phyloP scores from a whole-genome alignment of 2,797 vertebrate genomes.

The Lophius americanus region DNA sequence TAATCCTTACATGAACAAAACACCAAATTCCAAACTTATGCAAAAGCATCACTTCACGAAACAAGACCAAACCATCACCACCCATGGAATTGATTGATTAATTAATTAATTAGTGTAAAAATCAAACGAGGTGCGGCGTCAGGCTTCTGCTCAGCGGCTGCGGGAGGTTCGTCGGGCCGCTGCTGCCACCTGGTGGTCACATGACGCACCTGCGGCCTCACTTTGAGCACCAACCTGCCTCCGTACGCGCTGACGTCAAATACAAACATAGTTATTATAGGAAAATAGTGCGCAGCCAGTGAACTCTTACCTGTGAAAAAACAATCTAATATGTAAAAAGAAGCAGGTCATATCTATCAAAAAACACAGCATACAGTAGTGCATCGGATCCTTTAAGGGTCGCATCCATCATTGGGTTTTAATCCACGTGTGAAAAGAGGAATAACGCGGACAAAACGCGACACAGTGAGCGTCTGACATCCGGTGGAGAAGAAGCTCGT shows the following conservation, averaged over 20 bases:
- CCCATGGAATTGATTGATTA: slow-evolving; percentile 31
- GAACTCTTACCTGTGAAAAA: slow-evolving; percentile 66
- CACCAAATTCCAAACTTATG: slow-evolving; percentile 74
- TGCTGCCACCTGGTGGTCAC: slow-evolving; percentile 57
- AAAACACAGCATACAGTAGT: slow-evolving; percentile 60
- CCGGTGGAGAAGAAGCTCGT: slow-evolving; percentile 34
- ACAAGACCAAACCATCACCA: slow-evolving; percentile 73
- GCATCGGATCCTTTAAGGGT: slow-evolving; percentile 50
- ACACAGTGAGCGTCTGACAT: slow-evolving; percentile 63
- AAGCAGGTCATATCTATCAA: slow-evolving; percentile 65
- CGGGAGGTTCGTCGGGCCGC: slow-evolving; percentile 11
- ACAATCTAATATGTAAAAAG: slow-evolving; percentile 60
- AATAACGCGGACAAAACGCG: slow-evolving; percentile 41
- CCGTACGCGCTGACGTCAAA: neutral
- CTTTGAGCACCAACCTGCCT: neutral
- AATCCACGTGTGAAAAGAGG: slow-evolving; percentile 41
- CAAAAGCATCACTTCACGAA: slow-evolving; percentile 77
- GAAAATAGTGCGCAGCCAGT: slow-evolving; percentile 78
- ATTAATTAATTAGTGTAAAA: slow-evolving; percentile 41
- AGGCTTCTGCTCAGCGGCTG: slow-evolving; percentile 30
- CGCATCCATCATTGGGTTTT: slow-evolving; percentile 46
- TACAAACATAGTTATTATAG: slow-evolving; percentile 36
- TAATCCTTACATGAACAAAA: slow-evolving; percentile 78
- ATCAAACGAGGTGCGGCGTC: slow-evolving; percentile 53
- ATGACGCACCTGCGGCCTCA: slow-evolving; percentile 13